Percentiles rank a stretch among this genome's conserved stretches.
These are phyloP conservation scores for Nylanderia fulva DNA, from an alignment of 1,140 invertebrate species.

Conservation along the genomic window DNA sequence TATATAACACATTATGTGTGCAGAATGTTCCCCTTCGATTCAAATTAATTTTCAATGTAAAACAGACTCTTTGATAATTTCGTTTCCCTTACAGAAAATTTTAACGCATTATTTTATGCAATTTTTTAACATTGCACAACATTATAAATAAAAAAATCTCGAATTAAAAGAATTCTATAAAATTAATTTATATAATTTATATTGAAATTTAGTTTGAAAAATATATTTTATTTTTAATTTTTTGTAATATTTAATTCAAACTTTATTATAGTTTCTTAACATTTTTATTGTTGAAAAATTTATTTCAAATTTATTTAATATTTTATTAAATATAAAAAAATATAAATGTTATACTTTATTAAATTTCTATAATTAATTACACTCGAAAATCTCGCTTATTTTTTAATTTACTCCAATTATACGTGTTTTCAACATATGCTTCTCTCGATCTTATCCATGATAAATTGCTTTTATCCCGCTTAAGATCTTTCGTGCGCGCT, in stretches of 20 bases:
- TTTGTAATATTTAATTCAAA: slow-evolving; percentile 6
- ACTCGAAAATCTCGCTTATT: not conserved
- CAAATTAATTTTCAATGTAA: slow-evolving; percentile 10
- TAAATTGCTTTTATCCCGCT: slow-evolving; percentile 43
- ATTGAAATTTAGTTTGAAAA: not conserved
- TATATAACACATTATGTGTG: slow-evolving; percentile 4
- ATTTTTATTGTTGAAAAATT: not conserved
- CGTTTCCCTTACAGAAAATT: not conserved
- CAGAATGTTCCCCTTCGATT: not conserved
- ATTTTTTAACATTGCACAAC: not conserved
- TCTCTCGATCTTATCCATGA: slow-evolving; percentile 6
- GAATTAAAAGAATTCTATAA: not conserved
- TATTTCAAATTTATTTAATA: no score
- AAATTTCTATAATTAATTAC: slow-evolving; percentile 10
- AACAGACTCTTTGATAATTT: not conserved
- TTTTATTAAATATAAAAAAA: no score
- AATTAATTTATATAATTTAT: not conserved
- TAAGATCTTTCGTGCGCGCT: slow-evolving; percentile 38
- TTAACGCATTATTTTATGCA: not conserved
- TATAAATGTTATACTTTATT: no score
- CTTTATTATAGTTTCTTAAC: not conserved
- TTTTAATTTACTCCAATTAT: slow-evolving; percentile 5
- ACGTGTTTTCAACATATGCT: not conserved
- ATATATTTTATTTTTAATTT: slow-evolving; percentile 7
- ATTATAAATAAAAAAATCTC: not conserved